These are phyloP conservation scores for Micromesistius poutassou DNA, from an alignment of 2,797 vertebrate genomes.

Conservation along the genomic window DNA sequence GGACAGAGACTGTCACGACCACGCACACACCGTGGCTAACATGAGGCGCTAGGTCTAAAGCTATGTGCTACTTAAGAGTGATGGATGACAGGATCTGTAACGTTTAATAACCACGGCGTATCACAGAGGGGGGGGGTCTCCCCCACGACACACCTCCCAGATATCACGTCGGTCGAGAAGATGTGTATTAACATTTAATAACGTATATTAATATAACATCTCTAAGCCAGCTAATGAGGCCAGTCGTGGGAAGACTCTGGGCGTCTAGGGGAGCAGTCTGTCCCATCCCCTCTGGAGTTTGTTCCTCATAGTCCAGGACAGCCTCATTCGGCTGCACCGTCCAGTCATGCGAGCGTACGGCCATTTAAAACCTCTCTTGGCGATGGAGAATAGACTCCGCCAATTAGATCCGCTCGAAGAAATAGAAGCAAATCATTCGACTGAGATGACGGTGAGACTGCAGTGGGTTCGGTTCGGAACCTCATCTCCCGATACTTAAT, in stretches of 20 bases:
- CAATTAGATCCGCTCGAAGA: not conserved
- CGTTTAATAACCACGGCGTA: not conserved
- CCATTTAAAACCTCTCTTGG: no score
- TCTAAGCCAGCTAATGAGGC: not conserved
- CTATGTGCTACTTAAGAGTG: slow-evolving; percentile 36
- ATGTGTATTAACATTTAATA: not conserved
- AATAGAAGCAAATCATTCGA: not conserved
- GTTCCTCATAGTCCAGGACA: not conserved
- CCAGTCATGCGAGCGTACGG: not conserved
- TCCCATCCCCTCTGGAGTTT: not conserved
- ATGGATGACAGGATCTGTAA: not conserved
- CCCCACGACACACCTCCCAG: not conserved
- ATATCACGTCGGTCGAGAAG: not conserved
- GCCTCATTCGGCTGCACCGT: not conserved
- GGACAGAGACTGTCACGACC: not conserved
- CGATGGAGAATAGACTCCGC: not conserved
- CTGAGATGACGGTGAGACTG: not conserved
- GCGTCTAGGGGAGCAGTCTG: not conserved
- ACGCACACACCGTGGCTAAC: slow-evolving; percentile 2
- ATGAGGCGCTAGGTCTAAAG: slow-evolving; percentile 23
- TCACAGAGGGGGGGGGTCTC: not conserved
- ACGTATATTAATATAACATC: not conserved
- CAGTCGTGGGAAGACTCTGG: not conserved
- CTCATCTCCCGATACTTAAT: not conserved
- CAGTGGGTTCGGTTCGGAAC: not conserved